Evolutionary conservation across 1,140 invertebrate genomes (phyloP), one percentile per base, ranked within the genome.

Genomic region (Zaprionus africanus): DNA sequence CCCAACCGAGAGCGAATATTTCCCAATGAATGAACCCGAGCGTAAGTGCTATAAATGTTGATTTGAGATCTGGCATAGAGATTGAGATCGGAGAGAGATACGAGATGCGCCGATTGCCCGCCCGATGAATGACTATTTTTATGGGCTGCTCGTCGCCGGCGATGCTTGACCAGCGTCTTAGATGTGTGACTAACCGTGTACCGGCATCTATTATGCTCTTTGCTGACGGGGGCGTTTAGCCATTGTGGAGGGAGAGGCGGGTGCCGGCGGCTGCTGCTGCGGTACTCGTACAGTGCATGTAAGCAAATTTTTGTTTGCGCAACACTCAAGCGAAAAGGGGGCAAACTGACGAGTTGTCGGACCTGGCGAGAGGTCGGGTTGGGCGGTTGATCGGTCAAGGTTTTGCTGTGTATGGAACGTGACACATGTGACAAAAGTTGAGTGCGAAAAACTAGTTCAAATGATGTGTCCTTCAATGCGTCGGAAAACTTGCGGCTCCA

Each of bases 21-120:
- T 57, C 51, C 57, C 63, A 65, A 65, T 65, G 63, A 57, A 65
- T 36, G 7, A 7, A 51, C n/a, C 1, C 36, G 36, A 28, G 83
- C 84, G 84, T 88, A 83, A 88, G 81, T 87, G 84, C 84, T 81
- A 87, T 80, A 70, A 82, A 77, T 87, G 82, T 51, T 49, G 43
- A 74, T 60, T 58, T 62, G 43, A 51, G 46, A 51, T 53, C 43
- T 53, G 11, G 31, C 17, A 22, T 5, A 28, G 19, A 24, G 46
- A 51, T 51, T 51, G 19, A 11, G 26, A 49, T 28, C 41, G 31
- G 31, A 34, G 36, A 34, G 36, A 41, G 38, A 67, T 69, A 17
- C 22, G 17, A 61, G 38, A 61, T 62, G 15, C 38, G 46, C 28
- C n/a, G 36, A 68, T 64, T 43, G 60, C 15, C 57, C 62, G 31